phyloP scores from a whole-genome alignment of 2,113 vertebrate species.

The Monarcha castaneiventris region DNA sequence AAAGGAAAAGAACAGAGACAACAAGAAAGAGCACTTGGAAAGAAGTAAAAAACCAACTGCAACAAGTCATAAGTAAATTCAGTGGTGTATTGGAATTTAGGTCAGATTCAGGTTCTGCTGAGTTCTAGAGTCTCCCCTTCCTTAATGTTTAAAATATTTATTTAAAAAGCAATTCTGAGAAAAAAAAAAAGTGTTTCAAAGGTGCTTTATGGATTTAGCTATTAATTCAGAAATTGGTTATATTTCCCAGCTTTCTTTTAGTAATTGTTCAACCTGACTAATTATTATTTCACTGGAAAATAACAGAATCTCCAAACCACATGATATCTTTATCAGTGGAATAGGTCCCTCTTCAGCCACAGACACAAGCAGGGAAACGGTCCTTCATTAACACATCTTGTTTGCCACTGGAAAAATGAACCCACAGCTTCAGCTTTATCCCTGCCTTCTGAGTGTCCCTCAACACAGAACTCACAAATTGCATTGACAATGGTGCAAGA shows the following conservation, averaged over 20 bases:
- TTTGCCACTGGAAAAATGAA: neutral
- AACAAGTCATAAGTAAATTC: neutral
- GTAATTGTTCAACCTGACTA: neutral
- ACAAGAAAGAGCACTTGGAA: neutral
- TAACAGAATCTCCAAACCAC: neutral
- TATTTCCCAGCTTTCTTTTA: neutral
- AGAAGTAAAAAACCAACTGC: fast-evolving
- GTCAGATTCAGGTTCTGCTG: neutral
- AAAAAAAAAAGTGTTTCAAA: neutral
- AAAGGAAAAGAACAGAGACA: neutral
- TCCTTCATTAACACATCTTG: neutral
- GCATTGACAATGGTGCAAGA: neutral
- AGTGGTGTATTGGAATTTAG: neutral
- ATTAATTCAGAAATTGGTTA: neutral
- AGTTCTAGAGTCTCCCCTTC: neutral
- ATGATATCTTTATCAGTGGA: neutral
- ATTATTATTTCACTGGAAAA: neutral
- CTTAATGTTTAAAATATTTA: neutral
- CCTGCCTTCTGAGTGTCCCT: fast-evolving
- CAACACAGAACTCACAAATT: neutral
- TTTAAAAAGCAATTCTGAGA: neutral
- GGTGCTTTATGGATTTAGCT: neutral
- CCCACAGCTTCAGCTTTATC: neutral
- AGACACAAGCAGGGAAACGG: neutral
- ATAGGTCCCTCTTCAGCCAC: neutral